Percentiles rank a stretch among this genome's conserved stretches.
Conservation (phyloP, 2,888 invertebrate genomes). For the Lasioglossum marginatum region DNA sequence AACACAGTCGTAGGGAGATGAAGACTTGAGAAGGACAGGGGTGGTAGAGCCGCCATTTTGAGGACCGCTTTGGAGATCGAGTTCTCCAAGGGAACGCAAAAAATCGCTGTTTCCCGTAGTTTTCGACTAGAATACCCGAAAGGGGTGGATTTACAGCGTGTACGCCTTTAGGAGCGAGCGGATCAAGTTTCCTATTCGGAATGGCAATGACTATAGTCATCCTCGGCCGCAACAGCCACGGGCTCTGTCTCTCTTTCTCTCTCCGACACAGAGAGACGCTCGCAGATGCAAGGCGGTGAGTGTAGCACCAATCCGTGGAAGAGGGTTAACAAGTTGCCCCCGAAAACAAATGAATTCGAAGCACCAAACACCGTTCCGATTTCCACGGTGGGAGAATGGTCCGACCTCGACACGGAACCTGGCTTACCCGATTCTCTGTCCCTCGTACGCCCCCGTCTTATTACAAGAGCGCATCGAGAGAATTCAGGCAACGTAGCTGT, state of each 20-base stretch:
- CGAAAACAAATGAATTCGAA: conserved; percentile 55
- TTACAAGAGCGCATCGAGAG: conserved; percentile 49
- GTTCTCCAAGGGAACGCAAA: not conserved
- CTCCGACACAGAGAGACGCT: not conserved
- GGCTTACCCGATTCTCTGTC: not conserved
- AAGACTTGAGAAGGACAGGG: not conserved
- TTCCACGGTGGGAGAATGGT: conserved; percentile 41
- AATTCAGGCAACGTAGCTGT: conserved; percentile 44
- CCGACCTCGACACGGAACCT: conserved; percentile 51
- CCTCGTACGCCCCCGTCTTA: conserved; percentile 11
- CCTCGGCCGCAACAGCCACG: not conserved
- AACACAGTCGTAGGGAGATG: not conserved
- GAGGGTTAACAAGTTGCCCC: conserved; percentile 46
- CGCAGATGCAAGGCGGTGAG: conserved; percentile 7
- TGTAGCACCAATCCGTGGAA: conserved; percentile 23
- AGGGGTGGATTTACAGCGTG: not conserved
- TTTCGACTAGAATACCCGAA: not conserved
- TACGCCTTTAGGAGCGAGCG: not conserved
- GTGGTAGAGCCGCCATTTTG: not conserved
- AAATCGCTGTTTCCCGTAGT: not conserved
- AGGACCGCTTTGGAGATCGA: not conserved
- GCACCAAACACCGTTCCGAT: conserved; percentile 46
- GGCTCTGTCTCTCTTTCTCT: not conserved
- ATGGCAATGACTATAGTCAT: not conserved
- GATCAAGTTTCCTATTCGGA: conserved; percentile 9